Base-by-base conservation (phyloP, 2,113 vertebrate genomes). In the Lampris megalopsis region DNA sequence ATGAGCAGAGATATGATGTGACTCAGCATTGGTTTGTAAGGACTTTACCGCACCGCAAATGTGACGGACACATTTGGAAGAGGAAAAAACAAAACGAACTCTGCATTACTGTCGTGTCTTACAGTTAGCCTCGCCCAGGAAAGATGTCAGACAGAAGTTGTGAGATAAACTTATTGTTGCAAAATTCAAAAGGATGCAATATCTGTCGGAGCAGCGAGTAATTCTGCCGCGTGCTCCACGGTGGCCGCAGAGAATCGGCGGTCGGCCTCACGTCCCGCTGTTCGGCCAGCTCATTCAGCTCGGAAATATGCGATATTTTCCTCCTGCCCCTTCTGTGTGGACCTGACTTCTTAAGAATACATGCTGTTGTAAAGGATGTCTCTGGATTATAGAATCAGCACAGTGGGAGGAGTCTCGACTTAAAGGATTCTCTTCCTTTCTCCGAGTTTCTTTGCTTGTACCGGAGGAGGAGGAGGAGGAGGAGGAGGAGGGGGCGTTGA, bases 351-450 rank as follows among this genome's bases (percentile, higher is more conserved):
- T 92, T 90, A 91, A 93, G 89, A 93, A 93, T 87, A 84, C 89
- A 91, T 84, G 85, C 87, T 89, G 85, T 87, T 94, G 87, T 92
- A 92, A 93, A 92, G 93, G 90, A 93, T 91, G 93, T 94, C 87
- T 91, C 75, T 77, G 93, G 94, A 95, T 95, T 94, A 95, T 89
- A 84, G 92, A 91, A 88, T 92, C 91, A 93, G 88, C 94, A 86
- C 94, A 93, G 91, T 88, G 89, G 92, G 89, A 91, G 92, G 92
- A 94, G 87, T 71, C 90, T 92, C 93, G 85, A 95, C 89, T 94
- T 94, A 86, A 87, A 93, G 92, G 87, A 88, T 93, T 94, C 92
- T 89, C 91, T 86, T 91, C 81, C 93, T 93, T 24, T 88, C 75
- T 83, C 89, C 91, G 89, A 93, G 86, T 91, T 93, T 84, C 88